These are phyloP conservation scores for Temnothorax nylanderi DNA, from an alignment of 1,140 invertebrate species.

Conservation along the genomic window DNA sequence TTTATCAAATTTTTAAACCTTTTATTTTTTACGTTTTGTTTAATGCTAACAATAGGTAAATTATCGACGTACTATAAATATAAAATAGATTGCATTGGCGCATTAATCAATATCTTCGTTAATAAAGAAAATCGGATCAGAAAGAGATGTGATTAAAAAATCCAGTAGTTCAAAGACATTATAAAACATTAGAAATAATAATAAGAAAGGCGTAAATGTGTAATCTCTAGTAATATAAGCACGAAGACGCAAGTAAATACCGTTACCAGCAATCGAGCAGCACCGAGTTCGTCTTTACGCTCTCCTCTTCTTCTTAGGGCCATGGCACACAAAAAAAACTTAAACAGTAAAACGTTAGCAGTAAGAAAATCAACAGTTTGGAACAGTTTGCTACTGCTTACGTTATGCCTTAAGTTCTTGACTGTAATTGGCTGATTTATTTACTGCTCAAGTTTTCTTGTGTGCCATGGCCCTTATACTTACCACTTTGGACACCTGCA, in stretches of 20 bases:
- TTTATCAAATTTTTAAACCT: too few relatives aligned
- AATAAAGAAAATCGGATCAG: not conserved
- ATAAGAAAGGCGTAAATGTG: not conserved
- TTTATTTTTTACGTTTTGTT: too few relatives aligned
- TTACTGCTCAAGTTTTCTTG: too few relatives aligned
- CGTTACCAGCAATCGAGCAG: conserved; percentile 3
- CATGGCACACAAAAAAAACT: too few relatives aligned
- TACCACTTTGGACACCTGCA: not conserved
- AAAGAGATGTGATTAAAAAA: not conserved
- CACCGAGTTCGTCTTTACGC: not conserved
- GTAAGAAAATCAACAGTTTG: too few relatives aligned
- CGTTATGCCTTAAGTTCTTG: too few relatives aligned
- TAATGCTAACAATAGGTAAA: not conserved
- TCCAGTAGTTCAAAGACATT: not conserved
- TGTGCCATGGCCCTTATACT: not conserved
- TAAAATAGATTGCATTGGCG: too few relatives aligned
- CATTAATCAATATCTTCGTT: not conserved
- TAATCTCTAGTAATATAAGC: not conserved
- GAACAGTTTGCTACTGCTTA: too few relatives aligned
- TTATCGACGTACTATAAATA: not conserved
- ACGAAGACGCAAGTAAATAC: not conserved
- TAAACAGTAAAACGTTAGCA: too few relatives aligned
- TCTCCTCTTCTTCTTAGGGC: not conserved
- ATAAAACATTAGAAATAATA: not conserved
- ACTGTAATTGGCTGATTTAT: too few relatives aligned